A percentile compares a stretch with the other conserved stretches of the same genome.
These are phyloP conservation scores for Beris chalybata DNA, from an alignment of 2,888 invertebrate genomes.

Conservation along the genomic window DNA sequence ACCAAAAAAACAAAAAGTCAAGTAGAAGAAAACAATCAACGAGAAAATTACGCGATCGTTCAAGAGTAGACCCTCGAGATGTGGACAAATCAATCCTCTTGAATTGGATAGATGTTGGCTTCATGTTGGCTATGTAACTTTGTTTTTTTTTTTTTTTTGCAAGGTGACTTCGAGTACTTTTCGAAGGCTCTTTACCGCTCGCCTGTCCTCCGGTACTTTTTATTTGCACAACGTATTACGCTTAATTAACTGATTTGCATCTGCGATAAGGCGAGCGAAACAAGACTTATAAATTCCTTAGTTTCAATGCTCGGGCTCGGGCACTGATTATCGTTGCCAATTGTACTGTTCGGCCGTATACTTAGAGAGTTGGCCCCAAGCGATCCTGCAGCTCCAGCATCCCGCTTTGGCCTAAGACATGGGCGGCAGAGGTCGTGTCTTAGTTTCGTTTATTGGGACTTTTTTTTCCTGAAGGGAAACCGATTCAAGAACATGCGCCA, in stretches of 20 bases:
- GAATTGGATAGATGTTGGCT: not conserved
- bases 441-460: no score
- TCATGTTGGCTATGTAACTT: not conserved
- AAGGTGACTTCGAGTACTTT: not conserved
- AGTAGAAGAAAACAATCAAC: no score
- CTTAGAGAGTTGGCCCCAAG: slow-evolving; percentile 1
- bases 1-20: no score
- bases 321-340: no score
- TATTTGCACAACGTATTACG: slow-evolving; percentile 36
- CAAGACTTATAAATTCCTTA: slow-evolving; percentile 36
- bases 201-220: not conserved
- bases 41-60: no score
- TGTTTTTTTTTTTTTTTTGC: slow-evolving; percentile 3
- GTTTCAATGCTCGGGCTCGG: no score
- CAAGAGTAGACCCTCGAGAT: not conserved
- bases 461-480: no score
- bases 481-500: no score
- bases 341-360: no score
- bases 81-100: slow-evolving; percentile 1
- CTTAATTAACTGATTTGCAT: slow-evolving; percentile 40
- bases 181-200: not conserved
- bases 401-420: not conserved
- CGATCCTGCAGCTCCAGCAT: not conserved
- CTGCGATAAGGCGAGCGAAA: slow-evolving; percentile 33
- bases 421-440: no score